Conservation (phyloP, 2,113 vertebrate genomes). For the Lasiurus cinereus region DNA sequence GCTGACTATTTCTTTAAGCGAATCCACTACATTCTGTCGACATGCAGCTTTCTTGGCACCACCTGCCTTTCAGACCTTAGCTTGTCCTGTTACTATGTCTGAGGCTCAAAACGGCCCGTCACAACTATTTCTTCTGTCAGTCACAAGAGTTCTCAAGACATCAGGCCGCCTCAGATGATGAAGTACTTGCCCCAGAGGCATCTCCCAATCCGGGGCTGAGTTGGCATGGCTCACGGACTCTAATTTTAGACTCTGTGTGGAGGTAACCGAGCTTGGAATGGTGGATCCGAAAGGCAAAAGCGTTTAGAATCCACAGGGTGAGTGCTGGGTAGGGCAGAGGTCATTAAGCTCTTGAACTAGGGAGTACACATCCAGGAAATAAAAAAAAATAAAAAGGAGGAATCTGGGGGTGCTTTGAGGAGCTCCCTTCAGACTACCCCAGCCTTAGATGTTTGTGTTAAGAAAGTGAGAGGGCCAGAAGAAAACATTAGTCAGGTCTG, state of each 20-base stretch:
- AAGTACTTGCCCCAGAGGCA: not conserved
- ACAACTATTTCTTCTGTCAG: not conserved
- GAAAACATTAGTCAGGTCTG: conserved; percentile 72
- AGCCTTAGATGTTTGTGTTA: conserved; percentile 66
- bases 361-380: conserved; percentile 34
- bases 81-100: not conserved
- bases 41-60: not conserved
- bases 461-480: conserved; percentile 58
- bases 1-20: not conserved
- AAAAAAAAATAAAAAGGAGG: not conserved
- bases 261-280: not conserved
- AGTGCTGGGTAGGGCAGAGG: not conserved
- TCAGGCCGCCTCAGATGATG: not conserved
- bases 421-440: conserved; percentile 38
- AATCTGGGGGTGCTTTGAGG: conserved; percentile 44
- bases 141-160: not conserved
- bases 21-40: not conserved
- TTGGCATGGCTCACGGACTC: not conserved
- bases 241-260: not conserved
- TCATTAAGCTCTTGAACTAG: not conserved
- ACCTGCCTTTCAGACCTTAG: not conserved
- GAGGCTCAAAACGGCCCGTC: not conserved
- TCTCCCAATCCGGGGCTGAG: not conserved
- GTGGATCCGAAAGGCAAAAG: conserved; percentile 28
- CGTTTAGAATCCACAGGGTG: conserved; percentile 10